Evolutionary conservation across 2,888 invertebrate species (phyloP).

Genomic region (Ceramica pisi): DNA sequence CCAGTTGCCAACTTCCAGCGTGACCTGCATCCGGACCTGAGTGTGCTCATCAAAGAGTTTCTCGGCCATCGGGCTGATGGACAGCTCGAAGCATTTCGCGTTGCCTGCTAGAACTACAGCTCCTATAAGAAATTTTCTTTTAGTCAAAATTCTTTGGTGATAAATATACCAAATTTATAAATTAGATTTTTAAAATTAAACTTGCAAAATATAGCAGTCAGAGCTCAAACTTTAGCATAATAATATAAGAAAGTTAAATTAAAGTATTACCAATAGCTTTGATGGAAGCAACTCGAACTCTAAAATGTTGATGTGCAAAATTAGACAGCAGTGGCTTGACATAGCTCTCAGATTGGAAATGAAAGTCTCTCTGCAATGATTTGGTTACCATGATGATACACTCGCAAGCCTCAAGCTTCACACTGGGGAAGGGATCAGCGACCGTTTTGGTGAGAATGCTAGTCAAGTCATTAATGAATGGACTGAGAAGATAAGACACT

Average conservation of each 20-base stretch:
- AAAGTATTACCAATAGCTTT: conserved; percentile 92
- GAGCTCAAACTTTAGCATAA: too few relatives aligned
- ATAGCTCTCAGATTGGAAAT: conserved; percentile 93
- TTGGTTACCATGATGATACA: conserved; percentile 93
- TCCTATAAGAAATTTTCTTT: conserved; percentile 75
- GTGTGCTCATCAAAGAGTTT: conserved; percentile 96
- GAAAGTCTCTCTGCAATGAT: conserved; percentile 93
- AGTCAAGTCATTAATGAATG: conserved; percentile 94
- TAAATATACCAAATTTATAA: too few relatives aligned
- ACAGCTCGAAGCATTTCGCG: conserved; percentile 93
- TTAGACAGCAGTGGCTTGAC: conserved; percentile 94
- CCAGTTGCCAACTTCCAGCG: conserved; percentile 94
- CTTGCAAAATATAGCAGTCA: not conserved
- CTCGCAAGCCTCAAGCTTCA: conserved; percentile 94
- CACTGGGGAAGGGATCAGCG: conserved; percentile 94
- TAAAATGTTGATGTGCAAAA: conserved; percentile 95
- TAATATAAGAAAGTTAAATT: not conserved
- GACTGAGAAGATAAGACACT: conserved; percentile 90
- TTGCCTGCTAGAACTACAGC: conserved; percentile 93
- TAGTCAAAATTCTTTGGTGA: too few relatives aligned
- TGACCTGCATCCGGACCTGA: conserved; percentile 94
- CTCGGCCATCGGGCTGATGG: conserved; percentile 95
- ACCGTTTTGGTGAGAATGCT: conserved; percentile 93
- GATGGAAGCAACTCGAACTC: conserved; percentile 94
- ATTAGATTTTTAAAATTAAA: too few relatives aligned